Conservation (phyloP, 2,888 invertebrate species). For the Himalopsyche kuldschensis region DNA sequence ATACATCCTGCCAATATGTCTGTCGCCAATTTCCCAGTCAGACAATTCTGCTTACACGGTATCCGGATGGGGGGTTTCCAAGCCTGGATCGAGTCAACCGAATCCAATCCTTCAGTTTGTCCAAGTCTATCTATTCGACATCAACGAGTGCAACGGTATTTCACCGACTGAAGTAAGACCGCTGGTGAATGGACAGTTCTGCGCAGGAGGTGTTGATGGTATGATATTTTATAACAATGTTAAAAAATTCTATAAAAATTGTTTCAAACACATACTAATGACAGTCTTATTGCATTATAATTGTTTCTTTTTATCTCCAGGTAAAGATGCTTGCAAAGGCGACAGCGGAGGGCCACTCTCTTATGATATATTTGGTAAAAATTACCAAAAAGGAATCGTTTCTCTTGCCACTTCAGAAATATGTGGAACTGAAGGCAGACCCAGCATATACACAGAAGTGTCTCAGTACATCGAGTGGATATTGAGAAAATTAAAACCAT, state of each 20-base stretch:
- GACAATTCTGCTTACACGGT: constrained; percentile 17
- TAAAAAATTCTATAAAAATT: too few relatives aligned
- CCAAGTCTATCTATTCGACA: constrained; percentile 16
- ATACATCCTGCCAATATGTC: constrained; percentile 46
- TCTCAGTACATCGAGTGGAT: constrained; percentile 69
- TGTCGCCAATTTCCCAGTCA: constrained; percentile 39
- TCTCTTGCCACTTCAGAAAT: constrained; percentile 55
- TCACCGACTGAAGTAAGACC: constrained; percentile 42
- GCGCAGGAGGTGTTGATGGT: constrained; percentile 40
- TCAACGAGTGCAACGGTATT: constrained; percentile 28
- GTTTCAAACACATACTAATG: not conserved
- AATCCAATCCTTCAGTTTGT: constrained; percentile 21
- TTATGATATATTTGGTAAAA: constrained; percentile 42
- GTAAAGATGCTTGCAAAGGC: constrained; percentile 64
- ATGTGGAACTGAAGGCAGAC: constrained; percentile 61
- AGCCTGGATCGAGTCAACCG: not conserved
- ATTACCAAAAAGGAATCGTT: constrained; percentile 64
- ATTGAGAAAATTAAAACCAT: constrained; percentile 52
- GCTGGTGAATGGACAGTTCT: constrained; percentile 49
- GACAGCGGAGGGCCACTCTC: constrained; percentile 71
- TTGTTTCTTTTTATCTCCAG: not conserved
- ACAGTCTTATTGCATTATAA: too few relatives aligned
- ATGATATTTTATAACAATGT: not conserved
- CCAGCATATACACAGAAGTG: constrained; percentile 71
- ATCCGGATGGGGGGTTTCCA: constrained; percentile 34